Conservation (phyloP, 1,140 invertebrate species). For the Palaemon carinicauda region DNA sequence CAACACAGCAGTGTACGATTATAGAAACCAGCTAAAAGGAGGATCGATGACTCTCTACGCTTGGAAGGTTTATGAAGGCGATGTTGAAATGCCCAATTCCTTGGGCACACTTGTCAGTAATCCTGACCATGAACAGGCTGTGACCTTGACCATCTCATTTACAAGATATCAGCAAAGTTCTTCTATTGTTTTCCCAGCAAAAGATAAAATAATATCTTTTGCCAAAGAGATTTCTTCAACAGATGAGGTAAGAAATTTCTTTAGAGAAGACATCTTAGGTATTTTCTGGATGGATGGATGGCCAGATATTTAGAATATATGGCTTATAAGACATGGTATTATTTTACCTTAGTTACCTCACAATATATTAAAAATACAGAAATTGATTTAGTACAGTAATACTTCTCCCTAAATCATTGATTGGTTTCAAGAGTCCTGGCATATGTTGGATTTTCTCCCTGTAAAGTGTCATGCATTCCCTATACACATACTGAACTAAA, state of each 20-base stretch:
- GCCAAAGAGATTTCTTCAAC: conserved; percentile 34
- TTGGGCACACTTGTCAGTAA: conserved; percentile 64
- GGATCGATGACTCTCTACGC: conserved; percentile 88
- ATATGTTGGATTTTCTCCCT: no score
- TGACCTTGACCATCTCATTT: conserved; percentile 48
- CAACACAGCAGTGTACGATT: conserved; percentile 94
- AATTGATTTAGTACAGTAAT: no score
- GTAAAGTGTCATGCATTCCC: no score
- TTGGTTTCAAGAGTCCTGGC: no score
- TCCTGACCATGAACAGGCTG: conserved; percentile 53
- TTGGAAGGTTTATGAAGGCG: conserved; percentile 87
- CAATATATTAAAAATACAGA: no score
- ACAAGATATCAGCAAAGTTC: conserved; percentile 21
- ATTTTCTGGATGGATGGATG: no score
- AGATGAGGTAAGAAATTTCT: conserved; percentile 33
- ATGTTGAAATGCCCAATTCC: conserved; percentile 83
- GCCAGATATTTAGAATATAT: no score
- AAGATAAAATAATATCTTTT: conserved; percentile 42
- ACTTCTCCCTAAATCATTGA: no score
- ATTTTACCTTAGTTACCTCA: no score
- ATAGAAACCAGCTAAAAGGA: conserved; percentile 83
- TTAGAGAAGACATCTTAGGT: neutral
- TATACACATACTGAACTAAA: no score
- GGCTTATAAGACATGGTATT: no score
- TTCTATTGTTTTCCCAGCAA: conserved; percentile 48